Evolutionary conservation across 2,888 invertebrate genomes (phyloP).

Genomic region (Eilema griseolum): DNA sequence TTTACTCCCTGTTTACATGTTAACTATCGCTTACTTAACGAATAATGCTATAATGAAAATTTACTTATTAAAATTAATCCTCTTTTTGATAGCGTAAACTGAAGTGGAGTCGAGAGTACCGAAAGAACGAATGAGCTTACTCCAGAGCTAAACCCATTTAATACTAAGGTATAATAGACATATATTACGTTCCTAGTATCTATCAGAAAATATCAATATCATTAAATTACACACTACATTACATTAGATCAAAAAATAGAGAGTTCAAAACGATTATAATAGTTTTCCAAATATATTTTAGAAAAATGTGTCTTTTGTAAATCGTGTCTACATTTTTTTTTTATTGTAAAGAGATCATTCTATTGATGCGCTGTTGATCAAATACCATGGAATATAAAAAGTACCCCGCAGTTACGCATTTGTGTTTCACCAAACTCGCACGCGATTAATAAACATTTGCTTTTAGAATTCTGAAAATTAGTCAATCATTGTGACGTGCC

Average conservation of each 20-base stretch:
- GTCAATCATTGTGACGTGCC: no score
- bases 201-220: not conserved
- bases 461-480: no score
- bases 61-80: not conserved
- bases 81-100: not conserved
- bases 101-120: no score
- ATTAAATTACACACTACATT: not conserved
- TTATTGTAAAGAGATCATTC: not conserved
- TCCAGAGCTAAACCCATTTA: not conserved
- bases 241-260: conserved; percentile 15
- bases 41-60: not conserved
- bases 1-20: not conserved
- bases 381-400: not conserved
- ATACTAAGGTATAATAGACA: not conserved
- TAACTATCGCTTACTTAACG: not conserved
- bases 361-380: not conserved
- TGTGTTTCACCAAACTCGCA: no score
- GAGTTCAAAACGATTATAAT: conserved; percentile 7
- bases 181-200: not conserved
- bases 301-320: not conserved
- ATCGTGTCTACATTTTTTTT: not conserved
- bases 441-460: no score
- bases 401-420: no score
- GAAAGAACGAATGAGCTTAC: not conserved
- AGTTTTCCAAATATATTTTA: not conserved